Percentiles rank a stretch among this genome's conserved stretches.
Conservation (phyloP, 2,888 invertebrate genomes). For the Pecten maximus region DNA sequence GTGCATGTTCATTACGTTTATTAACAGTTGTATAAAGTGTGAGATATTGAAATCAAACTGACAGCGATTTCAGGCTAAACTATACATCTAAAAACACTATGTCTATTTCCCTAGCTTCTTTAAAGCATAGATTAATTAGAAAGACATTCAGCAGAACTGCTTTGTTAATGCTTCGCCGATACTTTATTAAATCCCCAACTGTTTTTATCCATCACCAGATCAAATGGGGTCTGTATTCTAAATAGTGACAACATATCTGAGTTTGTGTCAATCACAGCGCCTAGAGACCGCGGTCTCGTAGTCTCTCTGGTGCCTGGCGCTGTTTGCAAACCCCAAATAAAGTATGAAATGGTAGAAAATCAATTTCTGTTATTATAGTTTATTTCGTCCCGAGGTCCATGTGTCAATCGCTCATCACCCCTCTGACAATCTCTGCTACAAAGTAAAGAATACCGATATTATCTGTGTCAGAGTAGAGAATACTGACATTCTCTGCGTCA, state of each 20-base stretch:
- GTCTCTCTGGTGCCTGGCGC: background rate
- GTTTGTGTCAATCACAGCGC: background rate
- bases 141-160: background rate
- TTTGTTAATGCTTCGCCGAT: background rate
- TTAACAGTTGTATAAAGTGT: no score
- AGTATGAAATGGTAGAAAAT: constrained; percentile 4
- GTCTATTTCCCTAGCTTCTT: no score
- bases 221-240: background rate
- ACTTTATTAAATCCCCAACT: background rate
- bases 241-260: background rate
- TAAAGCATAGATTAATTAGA: background rate
- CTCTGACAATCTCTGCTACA: background rate
- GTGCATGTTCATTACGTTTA: no score
- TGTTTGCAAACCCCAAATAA: background rate
- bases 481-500: no score
- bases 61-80: no score
- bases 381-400: background rate
- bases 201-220: background rate
- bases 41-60: no score
- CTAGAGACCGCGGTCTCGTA: background rate
- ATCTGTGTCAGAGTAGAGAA: background rate
- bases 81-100: no score
- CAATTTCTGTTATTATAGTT: background rate
- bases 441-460: background rate
- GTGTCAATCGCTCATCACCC: background rate